These are phyloP conservation scores for Drosophila hamatofila DNA, from an alignment of 2,888 invertebrate species.

Conservation along the genomic window DNA sequence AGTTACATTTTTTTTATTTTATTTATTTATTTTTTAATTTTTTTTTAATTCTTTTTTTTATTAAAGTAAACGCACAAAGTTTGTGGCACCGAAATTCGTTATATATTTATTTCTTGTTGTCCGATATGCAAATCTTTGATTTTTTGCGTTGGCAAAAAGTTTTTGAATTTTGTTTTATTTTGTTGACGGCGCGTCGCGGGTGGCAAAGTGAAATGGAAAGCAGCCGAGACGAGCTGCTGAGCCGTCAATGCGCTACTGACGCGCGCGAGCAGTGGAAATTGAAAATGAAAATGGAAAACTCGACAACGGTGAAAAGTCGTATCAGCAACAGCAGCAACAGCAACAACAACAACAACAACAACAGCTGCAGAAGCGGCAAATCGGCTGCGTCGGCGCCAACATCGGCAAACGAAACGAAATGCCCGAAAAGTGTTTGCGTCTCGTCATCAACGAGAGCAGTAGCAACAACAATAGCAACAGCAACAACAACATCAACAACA, in stretches of 20 bases:
- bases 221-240: slow-evolving; percentile 83
- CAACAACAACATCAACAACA: slow-evolving; percentile 7
- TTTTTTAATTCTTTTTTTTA: slow-evolving; percentile 6
- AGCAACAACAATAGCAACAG: slow-evolving; percentile 5
- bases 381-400: slow-evolving; percentile 73
- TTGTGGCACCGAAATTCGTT: slow-evolving; percentile 14
- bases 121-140: slow-evolving; percentile 17
- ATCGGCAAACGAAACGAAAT: slow-evolving; percentile 60
- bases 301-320: slow-evolving; percentile 71
- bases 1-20: slow-evolving; percentile 1
- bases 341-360: slow-evolving; percentile 25
- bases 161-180: slow-evolving; percentile 17
- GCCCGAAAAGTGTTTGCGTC: slow-evolving; percentile 66
- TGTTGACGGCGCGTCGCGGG: slow-evolving; percentile 31
- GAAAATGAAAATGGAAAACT: slow-evolving; percentile 81
- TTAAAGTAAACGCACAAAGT: slow-evolving; percentile 8
- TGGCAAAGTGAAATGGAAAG: slow-evolving; percentile 60
- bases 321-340: slow-evolving; percentile 37
- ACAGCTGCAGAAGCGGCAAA: slow-evolving; percentile 54
- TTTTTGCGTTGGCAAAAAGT: slow-evolving; percentile 6
- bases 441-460: slow-evolving; percentile 44
- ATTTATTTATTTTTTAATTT: background rate
- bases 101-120: slow-evolving; percentile 2
- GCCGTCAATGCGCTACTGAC: slow-evolving; percentile 83
- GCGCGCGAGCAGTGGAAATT: slow-evolving; percentile 81